These are phyloP conservation scores for Agrotis clavis DNA, from an alignment of 2,888 invertebrate genomes.

Conservation along the genomic window DNA sequence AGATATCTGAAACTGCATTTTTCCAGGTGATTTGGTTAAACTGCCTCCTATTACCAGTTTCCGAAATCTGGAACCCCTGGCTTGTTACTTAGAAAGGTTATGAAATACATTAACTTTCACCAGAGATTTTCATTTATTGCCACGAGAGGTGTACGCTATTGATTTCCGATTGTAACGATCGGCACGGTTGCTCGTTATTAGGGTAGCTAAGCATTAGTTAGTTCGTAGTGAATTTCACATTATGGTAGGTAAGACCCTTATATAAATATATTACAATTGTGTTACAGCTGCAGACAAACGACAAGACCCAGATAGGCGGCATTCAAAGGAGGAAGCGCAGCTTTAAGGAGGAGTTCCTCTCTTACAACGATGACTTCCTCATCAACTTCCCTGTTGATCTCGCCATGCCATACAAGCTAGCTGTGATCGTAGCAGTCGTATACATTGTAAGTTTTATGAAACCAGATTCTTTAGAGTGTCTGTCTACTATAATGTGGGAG, in stretches of 20 bases:
- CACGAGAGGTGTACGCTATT: background rate
- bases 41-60: too few relatives aligned
- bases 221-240: too few relatives aligned
- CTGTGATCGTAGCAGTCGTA: conserved; percentile 75
- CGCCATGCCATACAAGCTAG: conserved; percentile 73
- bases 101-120: background rate
- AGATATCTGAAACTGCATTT: background rate
- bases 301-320: conserved; percentile 72
- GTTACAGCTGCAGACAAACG: conserved; percentile 68
- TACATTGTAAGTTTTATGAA: conserved; percentile 61
- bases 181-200: too few relatives aligned
- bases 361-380: conserved; percentile 67
- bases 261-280: background rate
- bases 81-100: background rate
- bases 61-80: background rate
- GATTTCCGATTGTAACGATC: background rate
- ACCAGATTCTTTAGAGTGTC: too few relatives aligned
- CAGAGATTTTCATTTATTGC: background rate
- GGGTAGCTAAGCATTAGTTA: too few relatives aligned
- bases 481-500: too few relatives aligned
- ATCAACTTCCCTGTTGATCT: conserved; percentile 72
- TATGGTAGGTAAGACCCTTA: too few relatives aligned
- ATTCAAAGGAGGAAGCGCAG: conserved; percentile 65
- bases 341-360: conserved; percentile 31
- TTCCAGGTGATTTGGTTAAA: conserved; percentile 22